Base-by-base conservation (phyloP, 2,113 vertebrate genomes). In the Perognathus longimembris region DNA sequence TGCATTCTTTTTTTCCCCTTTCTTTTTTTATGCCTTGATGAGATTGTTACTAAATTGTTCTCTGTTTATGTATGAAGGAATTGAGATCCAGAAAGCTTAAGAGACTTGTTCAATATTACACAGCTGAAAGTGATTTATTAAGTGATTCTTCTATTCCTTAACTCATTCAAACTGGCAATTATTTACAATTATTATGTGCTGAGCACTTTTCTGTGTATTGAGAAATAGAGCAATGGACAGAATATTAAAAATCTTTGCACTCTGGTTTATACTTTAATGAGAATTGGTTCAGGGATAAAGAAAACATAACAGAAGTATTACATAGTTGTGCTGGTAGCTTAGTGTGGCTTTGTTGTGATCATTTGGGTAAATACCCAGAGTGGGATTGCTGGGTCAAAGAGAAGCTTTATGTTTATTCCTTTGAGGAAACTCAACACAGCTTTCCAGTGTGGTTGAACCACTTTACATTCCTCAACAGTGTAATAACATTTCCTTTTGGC, bases 61-160 rank as follows among this genome's bases (percentile, higher is more conserved):
- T 70, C 45, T 45, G 63, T 75, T 70, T 34, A 70, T 30, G 0
- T 71, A 45, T 57, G 21, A 85, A 34, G 15, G 91, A 76, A 93
- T 9, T 91, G 61, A 91, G 42, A 80, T 9, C 22, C 28, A 75
- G 24, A 95, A 3, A 36, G 36, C 26, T 88, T 88, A 69, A 75
- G 18, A 36, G 18, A 18, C 38, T 57, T 87, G 34, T 15, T 18
- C 6, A 64, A n/a, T 1, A 76, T 80, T 22, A 90, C 20, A 38
- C n/a, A 32, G 36, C 7, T 54, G 17, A 36, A 69, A 34, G 11
- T 80, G 22, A 75, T 74, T 83, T n/a, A 70, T 42, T 75, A 57
- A 73, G 6, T 81, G 14, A 85, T 38, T 66, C 42, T 66, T 20
- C 36, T 17, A 69, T 69, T 61, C 26, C 75, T 26, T 30, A 32